Evolutionary conservation across 2,113 vertebrate species (phyloP).

Genomic region (Strigops habroptila): DNA sequence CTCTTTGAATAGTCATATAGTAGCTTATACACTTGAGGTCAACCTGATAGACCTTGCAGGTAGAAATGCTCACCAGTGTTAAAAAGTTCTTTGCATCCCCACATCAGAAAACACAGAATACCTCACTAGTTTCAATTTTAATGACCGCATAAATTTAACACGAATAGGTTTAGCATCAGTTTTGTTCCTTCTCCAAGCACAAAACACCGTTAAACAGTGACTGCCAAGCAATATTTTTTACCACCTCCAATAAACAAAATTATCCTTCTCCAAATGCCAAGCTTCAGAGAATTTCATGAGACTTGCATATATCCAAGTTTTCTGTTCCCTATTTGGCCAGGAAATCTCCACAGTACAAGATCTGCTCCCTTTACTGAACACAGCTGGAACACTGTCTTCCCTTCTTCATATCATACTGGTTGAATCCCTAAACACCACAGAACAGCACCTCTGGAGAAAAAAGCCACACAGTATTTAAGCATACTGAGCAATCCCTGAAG

Average conservation of each 20-base stretch:
- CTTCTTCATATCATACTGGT: not conserved
- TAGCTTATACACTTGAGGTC: not conserved
- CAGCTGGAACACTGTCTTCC: not conserved
- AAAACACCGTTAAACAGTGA: not conserved
- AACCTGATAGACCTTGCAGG: not conserved
- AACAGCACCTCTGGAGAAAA: not conserved
- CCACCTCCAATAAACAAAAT: not conserved
- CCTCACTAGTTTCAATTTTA: not conserved
- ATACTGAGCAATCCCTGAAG: not conserved
- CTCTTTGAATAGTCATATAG: not conserved
- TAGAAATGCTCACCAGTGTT: not conserved
- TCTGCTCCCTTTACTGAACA: not conserved
- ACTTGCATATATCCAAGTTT: not conserved
- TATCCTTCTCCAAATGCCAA: not conserved
- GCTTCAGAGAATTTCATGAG: not conserved
- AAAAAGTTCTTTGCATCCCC: not conserved
- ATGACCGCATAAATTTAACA: not conserved
- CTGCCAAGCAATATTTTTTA: not conserved
- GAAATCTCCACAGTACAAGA: not conserved
- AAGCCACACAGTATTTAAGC: not conserved
- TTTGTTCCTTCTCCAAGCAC: not conserved
- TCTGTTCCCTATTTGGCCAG: not conserved
- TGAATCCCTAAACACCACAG: too few relatives aligned
- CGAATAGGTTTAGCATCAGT: not conserved
- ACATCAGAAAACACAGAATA: not conserved